Evolutionary conservation across 2,888 invertebrate species (phyloP), one percentile per base, ranked within the genome.

Genomic region (Opisthograptis luteolata): DNA sequence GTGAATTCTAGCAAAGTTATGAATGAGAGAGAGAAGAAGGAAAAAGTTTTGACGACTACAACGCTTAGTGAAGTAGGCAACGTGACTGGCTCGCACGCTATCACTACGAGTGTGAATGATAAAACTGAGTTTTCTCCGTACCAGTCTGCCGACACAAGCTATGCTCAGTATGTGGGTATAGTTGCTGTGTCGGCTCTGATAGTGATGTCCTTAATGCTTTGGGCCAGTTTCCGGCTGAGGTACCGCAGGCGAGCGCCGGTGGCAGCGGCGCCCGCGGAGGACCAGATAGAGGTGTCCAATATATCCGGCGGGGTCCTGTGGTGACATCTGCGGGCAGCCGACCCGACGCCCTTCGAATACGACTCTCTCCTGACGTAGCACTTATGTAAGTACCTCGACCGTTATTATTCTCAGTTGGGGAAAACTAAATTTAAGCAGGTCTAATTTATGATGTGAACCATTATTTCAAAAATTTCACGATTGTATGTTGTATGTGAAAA

Each of bases 221-320:
- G 92, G 68, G 80, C 92, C 14, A 88, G 87, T 64, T 85, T 87
- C 63, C 81, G 89, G 22, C 61, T 87, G 55, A 75, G 85, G 50
- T 81, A 85, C 58, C 78, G 85, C 62, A 79, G 84, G 67, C 80
- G 87, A 77, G 66, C 70, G 53, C 72, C 81, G 54, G 73, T 69
- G 40, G 61, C 67, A 52, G 73, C 79, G 42, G 61, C 72, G 40
- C 79, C 80, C 44, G 67, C 73, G 20, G 83, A 80, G 61, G 87
- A 90, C 69, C 89, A 91, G 73, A 91, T 94, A 87, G 94, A 94
- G 79, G 94, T 94, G 76, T 84, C 91, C 43, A 91, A 89, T 79
- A 91, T 91, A 68, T 93, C 93, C 47, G 93, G 94, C 39, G 92
- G 93, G 34, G 94, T 94, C 68, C 87, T 94, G 54, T 94, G 94